Base-by-base conservation (phyloP, 2,797 vertebrate genomes). In the Platyrinchus mystaceus region DNA sequence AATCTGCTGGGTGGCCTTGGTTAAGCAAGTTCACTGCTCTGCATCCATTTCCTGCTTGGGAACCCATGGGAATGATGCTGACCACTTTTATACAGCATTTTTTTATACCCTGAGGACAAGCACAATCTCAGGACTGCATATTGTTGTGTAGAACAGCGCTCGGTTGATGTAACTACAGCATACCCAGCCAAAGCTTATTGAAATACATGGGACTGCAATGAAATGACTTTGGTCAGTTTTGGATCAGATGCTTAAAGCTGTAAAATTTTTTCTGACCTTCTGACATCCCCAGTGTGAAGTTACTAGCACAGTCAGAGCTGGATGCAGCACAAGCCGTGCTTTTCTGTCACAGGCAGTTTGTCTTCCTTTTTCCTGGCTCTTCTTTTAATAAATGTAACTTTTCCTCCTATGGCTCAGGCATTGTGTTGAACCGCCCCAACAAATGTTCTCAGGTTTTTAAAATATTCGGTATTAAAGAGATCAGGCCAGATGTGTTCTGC, bases 391-490 rank as follows among this genome's bases (percentile, higher is more conserved):
- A 86, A 94, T 69, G 77, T 64, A 91, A 74, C 89, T 69, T 87
- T 84, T 69, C 47, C 68, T 93, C 73, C 84, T 83, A n/a, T 9
- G 79, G 87, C 87, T 88, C 68, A 79, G 89, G 69, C 79, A 59
- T 44, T 63, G 76, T 81, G 89, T 37, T 89, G 82, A 94, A 71
- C 69, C 50, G 32, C 4, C 3, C 24, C 59, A 8, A 95, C 76
- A 95, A 96, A 92, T 81, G 92, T 96, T 91, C 89, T 88, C 59
- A 50, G 89, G 34, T 84, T 94, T 95, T 95, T 84, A 87, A 97
- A 96, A 95, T 90, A 92, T 95, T 95, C 17, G 5, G 82, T 92
- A 94, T 93, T 96, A 95, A 97, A 91, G 84, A 94, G 93, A 93
- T 95, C 71, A 89, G 94, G 75, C 87, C 93, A 96, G 95, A 95